Evolutionary conservation across 2,888 invertebrate genomes (phyloP), one percentile per base, ranked within the genome.

Genomic region (Ectobius pallidus): DNA sequence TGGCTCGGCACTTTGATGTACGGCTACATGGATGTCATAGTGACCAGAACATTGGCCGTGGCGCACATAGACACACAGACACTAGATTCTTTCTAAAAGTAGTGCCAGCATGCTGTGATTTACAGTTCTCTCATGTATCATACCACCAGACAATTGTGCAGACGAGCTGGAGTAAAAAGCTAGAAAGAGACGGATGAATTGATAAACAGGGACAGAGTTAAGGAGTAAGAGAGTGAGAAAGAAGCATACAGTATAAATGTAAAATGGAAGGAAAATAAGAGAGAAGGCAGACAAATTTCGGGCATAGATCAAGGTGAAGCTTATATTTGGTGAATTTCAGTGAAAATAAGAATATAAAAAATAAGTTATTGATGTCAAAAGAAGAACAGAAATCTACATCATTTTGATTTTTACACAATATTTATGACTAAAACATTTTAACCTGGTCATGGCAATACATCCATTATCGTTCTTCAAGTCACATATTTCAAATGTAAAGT

Each of bases 111-210:
- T 16, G 58, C 27, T 18, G 27, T 65, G 65, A 65, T 65, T 65
- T 65, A 65, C 65, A 46, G 30, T 46, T 42, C 11, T 14, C 30
- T 46, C 65, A 46, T 65, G 44, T 65, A 30, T 65, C 65, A 65
- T 46, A 44, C 14, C n/a, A 65, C 22, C 27, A 27, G 34, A 62
- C 62, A 62, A 39, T 16, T 61, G 32, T 61, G 61, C n/a, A 11
- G 20, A 39, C 14, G 39, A 34, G 39, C 62, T 34, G 18, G 39
- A 16, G 34, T 22, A 39, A 22, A 62, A 20, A 62, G 22, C 39
- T 62, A 30, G n/a, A 58, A n/a, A 25, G 22, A 52, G 58, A 58
- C 14, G n/a, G 3, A 58, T 16, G n/a, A 9, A 22, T 6, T 58
- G n/a, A 14, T 52, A 58, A 30, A 58, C 30, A 58, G 30, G 16